Evolutionary conservation across 92 coral and sea anemone genomes (phyloP), one percentile per base, ranked within the genome.

Genomic region (Umimayanthus chanpuru): DNA sequence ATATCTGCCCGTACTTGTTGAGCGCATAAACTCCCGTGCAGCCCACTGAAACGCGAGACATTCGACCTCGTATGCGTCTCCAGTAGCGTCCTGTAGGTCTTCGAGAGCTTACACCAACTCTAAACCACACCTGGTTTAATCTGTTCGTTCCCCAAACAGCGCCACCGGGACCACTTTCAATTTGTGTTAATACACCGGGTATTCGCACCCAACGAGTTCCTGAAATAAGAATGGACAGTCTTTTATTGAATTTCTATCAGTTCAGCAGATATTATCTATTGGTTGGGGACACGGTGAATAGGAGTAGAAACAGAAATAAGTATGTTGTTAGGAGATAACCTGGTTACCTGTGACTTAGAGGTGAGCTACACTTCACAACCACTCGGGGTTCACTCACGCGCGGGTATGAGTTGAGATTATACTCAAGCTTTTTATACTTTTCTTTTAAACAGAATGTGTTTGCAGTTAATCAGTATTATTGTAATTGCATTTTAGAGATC

Each of bases 31-130:
- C 41, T 1, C 87, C 87, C 14, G 30, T 16, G 26, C 87, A 83
- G 6, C 87, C 87, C 20, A 21, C 65, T 15, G 87, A 65, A 43
- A 83, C 26, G 16, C 2, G 41, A 23, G 87, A 71, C 87, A 83
- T 44, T 83, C 78, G 76, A 28, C 87, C 87, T 2, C 79, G 87
- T 43, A 83, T 68, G 47, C 87, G 87, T 29, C 87, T 83, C 87
- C 87, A 83, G 28, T 43, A 70, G 12, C 67, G 87, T 43, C 87
- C 87, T 18, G 21, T 83, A 14, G 68, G 87, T 47, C 68, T 70
- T 44, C 66, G 38, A 25, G 16, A 36, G 41, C 77, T 83, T 8
- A 83, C 77, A 23, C 87, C 87, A 5, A 83, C 87, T 21, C 87
- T 47, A 67, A 70, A 83, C 64, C 26, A 70, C 25, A 83, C 65